Conservation (phyloP, 2,888 invertebrate genomes). For the Drosophila bunnanda region DNA sequence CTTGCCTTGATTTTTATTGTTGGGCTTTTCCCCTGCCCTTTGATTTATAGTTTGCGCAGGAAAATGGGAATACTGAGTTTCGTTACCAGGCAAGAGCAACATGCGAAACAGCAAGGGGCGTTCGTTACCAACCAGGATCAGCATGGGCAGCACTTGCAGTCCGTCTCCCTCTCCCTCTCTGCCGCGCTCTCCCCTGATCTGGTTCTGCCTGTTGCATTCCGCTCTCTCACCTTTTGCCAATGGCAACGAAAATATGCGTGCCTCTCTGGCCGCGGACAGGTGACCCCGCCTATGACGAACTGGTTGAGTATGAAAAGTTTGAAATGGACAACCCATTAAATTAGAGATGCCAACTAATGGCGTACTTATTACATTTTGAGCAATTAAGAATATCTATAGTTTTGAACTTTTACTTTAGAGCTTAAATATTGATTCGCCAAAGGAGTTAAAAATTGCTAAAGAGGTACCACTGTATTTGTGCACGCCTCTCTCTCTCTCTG, state of each 20-base stretch:
- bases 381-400: background rate
- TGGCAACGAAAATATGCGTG: conserved; percentile 35
- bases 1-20: conserved; percentile 80
- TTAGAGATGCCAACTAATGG: background rate
- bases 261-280: conserved; percentile 11
- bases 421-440: background rate
- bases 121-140: conserved; percentile 10
- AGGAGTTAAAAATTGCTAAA: background rate
- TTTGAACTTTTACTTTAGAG: background rate
- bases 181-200: conserved; percentile 8
- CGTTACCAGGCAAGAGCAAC: conserved; percentile 3
- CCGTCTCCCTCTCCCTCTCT: background rate
- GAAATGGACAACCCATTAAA: background rate
- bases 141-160: conserved; percentile 8
- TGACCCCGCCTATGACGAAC: background rate
- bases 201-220: conserved; percentile 47
- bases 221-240: conserved; percentile 43
- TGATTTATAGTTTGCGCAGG: conserved; percentile 73
- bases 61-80: conserved; percentile 38
- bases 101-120: background rate
- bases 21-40: conserved; percentile 58
- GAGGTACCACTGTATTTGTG: conserved; percentile 18
- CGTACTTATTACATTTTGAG: background rate
- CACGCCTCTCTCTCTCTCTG: conserved; percentile 11
- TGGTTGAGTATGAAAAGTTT: background rate